Base-by-base conservation (phyloP, 2,797 vertebrate genomes). In the Coregonus sp. region DNA sequence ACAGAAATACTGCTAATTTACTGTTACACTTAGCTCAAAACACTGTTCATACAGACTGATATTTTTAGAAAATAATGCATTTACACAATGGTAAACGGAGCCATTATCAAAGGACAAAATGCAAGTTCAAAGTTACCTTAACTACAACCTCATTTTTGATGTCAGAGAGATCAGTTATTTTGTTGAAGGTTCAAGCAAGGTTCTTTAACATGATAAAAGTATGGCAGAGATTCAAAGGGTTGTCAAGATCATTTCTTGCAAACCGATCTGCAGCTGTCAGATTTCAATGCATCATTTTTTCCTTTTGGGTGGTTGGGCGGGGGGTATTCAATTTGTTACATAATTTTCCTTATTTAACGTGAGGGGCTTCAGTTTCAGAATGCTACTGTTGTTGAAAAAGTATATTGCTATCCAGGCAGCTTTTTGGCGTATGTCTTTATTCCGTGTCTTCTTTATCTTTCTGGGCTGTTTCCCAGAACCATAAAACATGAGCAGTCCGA, bases 1-100 rank as follows among this genome's bases (percentile, higher is more conserved):
- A 78, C 82, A 81, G 83, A 80, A 75, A 75, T 74, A 78, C 81
- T 81, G 78, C 77, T 88, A 85, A 91, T 89, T 86, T 89, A 75
- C 71, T 82, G 69, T 69, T 63, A 75, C 79, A 79, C 80, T 86
- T 54, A 81, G 2, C 40, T 47, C 40, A 47, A 86, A 90, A 86
- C 83, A 81, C 12, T 67, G 5, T 67, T 67, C 4, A 35, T 35
- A 31, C 59, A 61, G 16, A n/a, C 15, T 61, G n/a, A 61, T 25
- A 61, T 61, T 61, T 61, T n/a, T 20, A 47, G 40, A 47, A 47
- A 47, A 47, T 12, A 47, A 47, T 47, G 9, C 9, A 47, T 47
- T 47, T 47, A 63, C 1, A 20, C 59, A 63, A 5, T 5, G 20
- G 7, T 63, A 25, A 4, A 63, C 9, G 0, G 59, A 63, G 7